Evolutionary conservation across 1,140 invertebrate genomes (phyloP).

Genomic region (Drosophila ficusphila): DNA sequence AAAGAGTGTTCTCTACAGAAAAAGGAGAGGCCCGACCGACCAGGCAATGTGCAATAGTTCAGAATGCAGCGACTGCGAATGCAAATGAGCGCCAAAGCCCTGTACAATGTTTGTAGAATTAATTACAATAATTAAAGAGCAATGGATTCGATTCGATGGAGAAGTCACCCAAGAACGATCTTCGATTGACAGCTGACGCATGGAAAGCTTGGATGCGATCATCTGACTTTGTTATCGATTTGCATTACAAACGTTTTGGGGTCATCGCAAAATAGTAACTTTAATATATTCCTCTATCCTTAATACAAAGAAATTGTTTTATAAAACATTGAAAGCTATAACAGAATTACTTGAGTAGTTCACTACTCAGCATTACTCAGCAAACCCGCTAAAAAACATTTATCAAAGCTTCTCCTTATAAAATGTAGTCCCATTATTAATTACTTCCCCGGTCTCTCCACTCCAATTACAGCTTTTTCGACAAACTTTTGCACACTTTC

Average conservation of each 20-base stretch:
- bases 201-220: constrained; percentile 33
- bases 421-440: not conserved
- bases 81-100: constrained; percentile 18
- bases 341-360: too few species aligned
- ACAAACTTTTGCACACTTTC: constrained; percentile 35
- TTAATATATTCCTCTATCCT: too few species aligned
- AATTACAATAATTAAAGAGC: constrained; percentile 49
- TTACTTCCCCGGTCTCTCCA: not conserved
- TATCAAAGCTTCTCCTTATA: not conserved
- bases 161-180: constrained; percentile 24
- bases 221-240: constrained; percentile 26
- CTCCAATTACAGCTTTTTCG: constrained; percentile 24
- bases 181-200: constrained; percentile 29
- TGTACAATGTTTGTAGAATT: constrained; percentile 41
- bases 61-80: constrained; percentile 31
- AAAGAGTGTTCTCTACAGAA: not conserved
- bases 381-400: too few species aligned
- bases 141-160: constrained; percentile 4
- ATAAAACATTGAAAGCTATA: too few species aligned
- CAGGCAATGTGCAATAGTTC: constrained; percentile 40
- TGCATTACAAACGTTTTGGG: constrained; percentile 12
- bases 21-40: constrained; percentile 1
- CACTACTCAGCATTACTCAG: not conserved
- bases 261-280: not conserved
- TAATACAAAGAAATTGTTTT: too few species aligned